Evolutionary conservation across 2,888 invertebrate species (phyloP).

Genomic region (Catocala sponsa): DNA sequence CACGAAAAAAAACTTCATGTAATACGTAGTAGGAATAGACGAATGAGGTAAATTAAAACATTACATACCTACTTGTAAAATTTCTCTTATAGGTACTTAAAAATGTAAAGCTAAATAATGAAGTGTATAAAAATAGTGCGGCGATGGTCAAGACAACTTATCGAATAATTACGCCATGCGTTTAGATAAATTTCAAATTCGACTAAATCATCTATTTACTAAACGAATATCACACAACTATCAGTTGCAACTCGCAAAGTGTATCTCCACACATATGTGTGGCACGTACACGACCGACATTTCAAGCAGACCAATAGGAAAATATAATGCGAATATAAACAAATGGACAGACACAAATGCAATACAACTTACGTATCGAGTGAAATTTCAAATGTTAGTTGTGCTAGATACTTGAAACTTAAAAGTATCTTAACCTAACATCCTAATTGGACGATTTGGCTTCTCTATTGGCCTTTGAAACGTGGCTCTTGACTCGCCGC

Average conservation of each 20-base stretch:
- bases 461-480: slow-evolving; percentile 73
- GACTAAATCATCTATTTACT: slow-evolving; percentile 71
- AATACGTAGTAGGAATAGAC: slow-evolving; percentile 73
- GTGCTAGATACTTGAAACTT: slow-evolving; percentile 35
- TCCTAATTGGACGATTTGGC: slow-evolving; percentile 61
- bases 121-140: slow-evolving; percentile 75
- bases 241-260: slow-evolving; percentile 56
- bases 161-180: slow-evolving; percentile 71
- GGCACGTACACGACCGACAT: slow-evolving; percentile 46
- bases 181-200: slow-evolving; percentile 69
- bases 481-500: slow-evolving; percentile 53
- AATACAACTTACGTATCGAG: slow-evolving; percentile 41
- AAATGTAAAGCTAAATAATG: slow-evolving; percentile 68
- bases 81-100: slow-evolving; percentile 57
- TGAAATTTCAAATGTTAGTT: slow-evolving; percentile 44
- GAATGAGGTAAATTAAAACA: slow-evolving; percentile 74
- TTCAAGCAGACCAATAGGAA: slow-evolving; percentile 70
- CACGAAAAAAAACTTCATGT: slow-evolving; percentile 67
- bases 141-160: slow-evolving; percentile 64
- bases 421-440: slow-evolving; percentile 48
- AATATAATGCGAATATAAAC: slow-evolving; percentile 52
- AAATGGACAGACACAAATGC: slow-evolving; percentile 50
- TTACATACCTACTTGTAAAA: slow-evolving; percentile 65
- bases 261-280: slow-evolving; percentile 31
- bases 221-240: slow-evolving; percentile 76